phyloP scores from a whole-genome alignment of 2,797 vertebrate genomes.

The Todus mexicanus region DNA sequence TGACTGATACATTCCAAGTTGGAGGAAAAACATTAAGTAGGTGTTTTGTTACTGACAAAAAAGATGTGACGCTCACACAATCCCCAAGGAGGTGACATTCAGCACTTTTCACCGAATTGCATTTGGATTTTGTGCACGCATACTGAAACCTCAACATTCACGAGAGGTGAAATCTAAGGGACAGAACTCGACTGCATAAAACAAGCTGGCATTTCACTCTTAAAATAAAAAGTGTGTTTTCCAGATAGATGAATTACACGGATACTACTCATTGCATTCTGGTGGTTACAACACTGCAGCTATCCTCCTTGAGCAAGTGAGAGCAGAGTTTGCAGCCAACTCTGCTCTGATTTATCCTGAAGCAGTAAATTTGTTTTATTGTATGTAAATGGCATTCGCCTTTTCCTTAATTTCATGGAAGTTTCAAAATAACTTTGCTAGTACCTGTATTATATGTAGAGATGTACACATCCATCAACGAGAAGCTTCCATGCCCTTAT shows the following conservation, averaged over 20 bases:
- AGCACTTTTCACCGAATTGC: not conserved
- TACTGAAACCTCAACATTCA: not conserved
- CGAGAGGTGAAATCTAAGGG: not conserved
- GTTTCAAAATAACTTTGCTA: not conserved
- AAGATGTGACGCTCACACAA: not conserved
- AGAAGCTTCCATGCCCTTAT: not conserved
- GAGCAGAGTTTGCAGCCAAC: not conserved
- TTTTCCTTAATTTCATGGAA: not conserved
- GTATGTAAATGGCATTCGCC: not conserved
- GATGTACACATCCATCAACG: not conserved
- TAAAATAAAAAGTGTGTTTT: not conserved
- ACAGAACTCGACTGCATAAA: not conserved
- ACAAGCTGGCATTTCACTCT: not conserved
- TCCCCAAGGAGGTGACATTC: not conserved
- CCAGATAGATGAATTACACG: not conserved
- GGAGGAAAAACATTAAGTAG: not conserved
- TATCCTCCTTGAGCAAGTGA: not conserved
- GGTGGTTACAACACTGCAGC: not conserved
- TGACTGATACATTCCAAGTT: not conserved
- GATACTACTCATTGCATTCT: not conserved
- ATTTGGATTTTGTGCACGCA: not conserved
- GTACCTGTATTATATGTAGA: not conserved
- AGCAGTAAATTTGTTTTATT: not conserved
- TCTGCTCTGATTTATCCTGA: too few relatives aligned
- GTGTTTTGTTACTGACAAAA: not conserved